Evolutionary conservation across 2,113 vertebrate species (phyloP), one percentile per base, ranked within the genome.

Genomic region (Scomber japonicus): DNA sequence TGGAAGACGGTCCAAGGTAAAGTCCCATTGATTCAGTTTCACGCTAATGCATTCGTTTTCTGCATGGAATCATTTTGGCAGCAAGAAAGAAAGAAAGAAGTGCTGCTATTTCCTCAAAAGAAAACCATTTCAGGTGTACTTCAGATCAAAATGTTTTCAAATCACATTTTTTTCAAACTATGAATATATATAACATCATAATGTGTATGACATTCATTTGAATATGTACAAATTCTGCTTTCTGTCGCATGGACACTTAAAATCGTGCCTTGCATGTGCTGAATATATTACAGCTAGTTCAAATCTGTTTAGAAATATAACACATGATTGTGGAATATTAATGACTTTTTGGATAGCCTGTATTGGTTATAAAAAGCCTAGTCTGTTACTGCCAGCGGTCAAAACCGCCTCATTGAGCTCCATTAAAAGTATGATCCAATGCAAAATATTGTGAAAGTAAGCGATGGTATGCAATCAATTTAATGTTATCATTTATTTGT

Each of bases 11-110:
- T 65, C 50, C 31, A 11, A 67, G 11, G 3, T 53, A 51, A 4
- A 53, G 24, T 40, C 24, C 10, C 51, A 66, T 12, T 68, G 45
- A 67, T 49, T 74, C 30, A 72, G 49, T 74, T 80, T 74, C 72
- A 70, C 50, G 16, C 40, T 16, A 8, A 66, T 65, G 59, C 54
- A 45, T 59, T 66, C n/a, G 24, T 50, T 68, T 75, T 55, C 53
- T 71, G 35, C 16, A 0, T 60, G 45, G n/a, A 65, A 27, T 27
- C 24, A 27, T 27, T 27, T 27, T 27, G 24, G 24, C 24, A 27
- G 24, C 24, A 27, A 27, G 24, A 27, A 27, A 27, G 24, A 27
- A 27, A 27, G 35, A 45, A 49, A 63, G 17, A 50, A 51, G 40
- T 13, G 3, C 50, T 46, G 19, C 6, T 49, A 31, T 62, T 69